Evolutionary conservation across 2,113 vertebrate genomes (phyloP), one percentile per base, ranked within the genome.

Genomic region (Prionailurus bengalensis): DNA sequence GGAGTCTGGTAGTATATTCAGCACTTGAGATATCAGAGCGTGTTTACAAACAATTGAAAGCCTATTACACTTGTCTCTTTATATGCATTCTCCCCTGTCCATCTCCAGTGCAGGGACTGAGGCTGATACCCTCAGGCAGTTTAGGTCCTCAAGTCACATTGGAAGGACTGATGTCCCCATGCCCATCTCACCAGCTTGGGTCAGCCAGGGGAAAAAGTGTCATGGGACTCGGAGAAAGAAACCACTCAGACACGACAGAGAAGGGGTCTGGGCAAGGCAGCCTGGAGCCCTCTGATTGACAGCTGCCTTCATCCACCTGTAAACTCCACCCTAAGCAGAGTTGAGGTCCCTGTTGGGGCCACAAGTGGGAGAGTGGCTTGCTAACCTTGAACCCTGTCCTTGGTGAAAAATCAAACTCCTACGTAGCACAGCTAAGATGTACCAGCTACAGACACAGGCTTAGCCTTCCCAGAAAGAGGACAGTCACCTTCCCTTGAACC

Each of bases 51-150:
- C 19, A 21, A 48, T 39, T 25, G 39, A 39, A 45, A 74, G 42
- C n/a, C 16, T 29, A 15, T 3, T 9, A 0, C 3, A 7, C 9
- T 13, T 9, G 8, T 42, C 70, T 53, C 33, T 39, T 39, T 89
- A 17, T 23, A 5, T 0, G 3, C 3, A 0, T 5, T 58, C 68
- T 68, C 63, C 16, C 36, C 25, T 1, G 14, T 1, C 9, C 4
- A 25, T 15, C 5, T 45, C 61, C 1, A 17, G 7, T 15, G 23
- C 53, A 79, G 16, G n/a, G 4, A 33, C 42, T 33, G 29, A 48
- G 39, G 14, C 63, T 79, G 16, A 53, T 39, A 29, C 31, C 68
- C 17, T 33, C 16, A 3, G 80, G 55, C 36, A 73, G 27, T 71
- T n/a, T 10, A 27, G 25, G 61, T 42, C 12, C 21, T 90, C 87